phyloP scores from a whole-genome alignment of 2,797 vertebrate species.

The Meda fulgida region DNA sequence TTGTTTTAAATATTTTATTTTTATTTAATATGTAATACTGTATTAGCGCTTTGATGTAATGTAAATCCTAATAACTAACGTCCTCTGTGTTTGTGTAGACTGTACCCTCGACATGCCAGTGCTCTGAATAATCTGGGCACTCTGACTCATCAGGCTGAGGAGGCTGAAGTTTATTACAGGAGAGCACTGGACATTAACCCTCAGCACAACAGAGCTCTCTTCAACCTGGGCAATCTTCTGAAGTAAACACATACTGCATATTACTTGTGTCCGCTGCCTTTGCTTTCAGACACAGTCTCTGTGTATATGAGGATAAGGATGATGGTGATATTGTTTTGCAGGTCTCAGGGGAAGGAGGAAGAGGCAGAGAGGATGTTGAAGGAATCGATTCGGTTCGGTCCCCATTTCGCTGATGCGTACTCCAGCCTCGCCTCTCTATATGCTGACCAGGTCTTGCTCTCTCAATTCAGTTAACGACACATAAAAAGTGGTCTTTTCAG shows the following conservation, averaged over 20 bases:
- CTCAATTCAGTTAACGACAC: background rate
- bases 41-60: background rate
- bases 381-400: constrained; percentile 87
- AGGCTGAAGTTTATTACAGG: constrained; percentile 90
- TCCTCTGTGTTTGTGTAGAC: constrained; percentile 69
- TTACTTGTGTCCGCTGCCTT: background rate
- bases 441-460: constrained; percentile 88
- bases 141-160: constrained; percentile 81
- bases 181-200: constrained; percentile 89
- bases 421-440: constrained; percentile 93
- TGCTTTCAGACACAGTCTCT: background rate
- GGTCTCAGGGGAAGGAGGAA: constrained; percentile 85
- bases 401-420: constrained; percentile 93
- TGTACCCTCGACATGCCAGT: constrained; percentile 95
- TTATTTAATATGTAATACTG: too few relatives aligned
- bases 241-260: constrained; percentile 76
- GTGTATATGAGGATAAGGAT: constrained; percentile 18
- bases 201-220: constrained; percentile 94
- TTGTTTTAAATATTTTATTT: too few relatives aligned
- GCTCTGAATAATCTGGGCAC: constrained; percentile 97
- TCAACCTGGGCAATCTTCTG: constrained; percentile 94
- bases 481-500: background rate
- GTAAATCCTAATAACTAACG: background rate
- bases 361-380: constrained; percentile 86
- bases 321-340: constrained; percentile 62